phyloP scores from a whole-genome alignment of 1,140 invertebrate genomes.

The Phortica variegata region DNA sequence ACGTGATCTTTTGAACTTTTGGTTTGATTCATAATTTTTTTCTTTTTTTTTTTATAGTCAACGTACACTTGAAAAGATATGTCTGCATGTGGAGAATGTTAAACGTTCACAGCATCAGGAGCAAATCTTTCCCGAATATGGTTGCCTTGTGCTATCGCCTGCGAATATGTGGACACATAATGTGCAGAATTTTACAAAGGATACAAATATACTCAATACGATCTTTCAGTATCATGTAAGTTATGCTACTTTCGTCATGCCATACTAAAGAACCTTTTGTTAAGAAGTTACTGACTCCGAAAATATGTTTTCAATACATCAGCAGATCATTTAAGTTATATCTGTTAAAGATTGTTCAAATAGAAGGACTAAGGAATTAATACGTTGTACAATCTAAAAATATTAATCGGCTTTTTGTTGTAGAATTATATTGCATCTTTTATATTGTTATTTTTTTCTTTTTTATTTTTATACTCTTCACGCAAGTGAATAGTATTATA shows the following conservation, averaged over 20 bases:
- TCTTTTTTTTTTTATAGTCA: conserved; percentile 59
- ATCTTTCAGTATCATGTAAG: conserved; percentile 80
- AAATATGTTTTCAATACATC: no score
- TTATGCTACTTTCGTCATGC: conserved; percentile 3
- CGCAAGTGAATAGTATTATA: no score
- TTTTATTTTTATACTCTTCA: no score
- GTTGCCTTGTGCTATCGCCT: conserved; percentile 89
- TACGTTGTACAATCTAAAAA: no score
- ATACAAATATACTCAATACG: conserved; percentile 76
- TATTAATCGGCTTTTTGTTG: no score
- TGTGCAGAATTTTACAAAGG: conserved; percentile 71
- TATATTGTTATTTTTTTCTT: no score
- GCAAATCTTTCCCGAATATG: conserved; percentile 82
- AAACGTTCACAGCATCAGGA: conserved; percentile 61
- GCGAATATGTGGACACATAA: conserved; percentile 92
- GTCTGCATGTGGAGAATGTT: conserved; percentile 82
- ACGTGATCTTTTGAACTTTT: conserved; percentile 12
- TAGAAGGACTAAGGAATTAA: no score
- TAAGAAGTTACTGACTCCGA: no score
- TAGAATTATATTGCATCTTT: no score
- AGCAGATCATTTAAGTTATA: no score
- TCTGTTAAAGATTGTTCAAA: no score
- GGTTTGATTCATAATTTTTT: conserved; percentile 22
- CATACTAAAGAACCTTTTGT: not conserved
- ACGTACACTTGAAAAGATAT: conserved; percentile 74